Conservation (phyloP, 1,140 invertebrate genomes). For the Drosophila sechellia region DNA sequence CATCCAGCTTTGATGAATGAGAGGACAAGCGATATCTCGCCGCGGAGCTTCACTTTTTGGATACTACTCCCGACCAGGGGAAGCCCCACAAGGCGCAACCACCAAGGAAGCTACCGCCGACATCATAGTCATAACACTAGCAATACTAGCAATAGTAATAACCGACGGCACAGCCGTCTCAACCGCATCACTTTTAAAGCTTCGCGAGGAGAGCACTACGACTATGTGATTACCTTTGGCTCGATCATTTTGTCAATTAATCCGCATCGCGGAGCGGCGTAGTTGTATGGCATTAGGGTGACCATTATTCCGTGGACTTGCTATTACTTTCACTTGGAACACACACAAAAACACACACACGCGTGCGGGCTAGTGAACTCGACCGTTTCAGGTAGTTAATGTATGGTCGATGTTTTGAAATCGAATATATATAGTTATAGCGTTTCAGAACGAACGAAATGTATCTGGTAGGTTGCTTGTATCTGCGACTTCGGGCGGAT, state of each 20-base stretch:
- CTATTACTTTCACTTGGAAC: constrained; percentile 38
- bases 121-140: not conserved
- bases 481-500: constrained; percentile 11
- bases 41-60: constrained; percentile 9
- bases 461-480: not conserved
- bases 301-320: constrained; percentile 85
- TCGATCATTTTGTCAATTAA: constrained; percentile 87
- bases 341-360: not conserved
- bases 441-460: not conserved
- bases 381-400: constrained; percentile 9
- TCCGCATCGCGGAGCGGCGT: constrained; percentile 85
- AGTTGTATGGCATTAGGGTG: constrained; percentile 86
- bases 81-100: constrained; percentile 40
- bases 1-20: constrained; percentile 14
- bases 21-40: not conserved
- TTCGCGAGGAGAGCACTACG: constrained; percentile 37
- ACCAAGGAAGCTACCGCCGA: constrained; percentile 31
- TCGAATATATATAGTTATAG: constrained; percentile 24
- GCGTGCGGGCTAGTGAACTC: not conserved
- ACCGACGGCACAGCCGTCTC: constrained; percentile 31
- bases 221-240: constrained; percentile 85
- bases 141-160: constrained; percentile 7
- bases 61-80: not conserved
- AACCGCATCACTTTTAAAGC: constrained; percentile 73
- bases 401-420: constrained; percentile 39